phyloP scores from a whole-genome alignment of 2,888 invertebrate species.

The Andrena flavipes region DNA sequence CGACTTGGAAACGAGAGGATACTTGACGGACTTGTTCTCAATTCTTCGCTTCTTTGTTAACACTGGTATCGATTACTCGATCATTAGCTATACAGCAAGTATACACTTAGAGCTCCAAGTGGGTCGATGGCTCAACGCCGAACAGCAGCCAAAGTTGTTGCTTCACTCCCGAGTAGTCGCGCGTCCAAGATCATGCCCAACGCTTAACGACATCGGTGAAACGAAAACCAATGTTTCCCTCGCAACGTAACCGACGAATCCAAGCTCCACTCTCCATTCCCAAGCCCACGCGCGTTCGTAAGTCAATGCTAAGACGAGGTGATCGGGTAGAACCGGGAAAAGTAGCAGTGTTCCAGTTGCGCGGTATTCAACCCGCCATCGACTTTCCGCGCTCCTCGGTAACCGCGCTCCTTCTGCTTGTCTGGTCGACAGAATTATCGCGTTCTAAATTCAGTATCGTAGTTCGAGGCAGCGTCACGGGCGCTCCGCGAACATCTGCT shows the following conservation, averaged over 20 bases:
- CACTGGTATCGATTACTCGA: neutral
- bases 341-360: slow-evolving; percentile 10
- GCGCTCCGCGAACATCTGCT: neutral
- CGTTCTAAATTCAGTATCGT: neutral
- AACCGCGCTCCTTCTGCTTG: neutral
- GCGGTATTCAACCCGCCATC: neutral
- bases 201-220: neutral
- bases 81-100: neutral
- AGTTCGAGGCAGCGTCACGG: neutral
- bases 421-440: slow-evolving; percentile 7
- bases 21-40: neutral
- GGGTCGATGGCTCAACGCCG: neutral
- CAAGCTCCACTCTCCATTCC: neutral
- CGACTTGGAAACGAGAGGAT: neutral
- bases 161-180: neutral
- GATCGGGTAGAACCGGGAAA: slow-evolving; percentile 14
- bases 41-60: neutral
- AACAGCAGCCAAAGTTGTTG: neutral
- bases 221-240: neutral
- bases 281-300: slow-evolving; percentile 16
- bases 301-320: neutral
- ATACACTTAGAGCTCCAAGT: neutral
- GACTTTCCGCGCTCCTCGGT: neutral
- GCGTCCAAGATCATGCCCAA: neutral
- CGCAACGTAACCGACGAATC: neutral